Percentiles rank a stretch among this genome's conserved stretches.
Conservation (phyloP, 2,888 invertebrate genomes). For the Aphodius granarius region DNA sequence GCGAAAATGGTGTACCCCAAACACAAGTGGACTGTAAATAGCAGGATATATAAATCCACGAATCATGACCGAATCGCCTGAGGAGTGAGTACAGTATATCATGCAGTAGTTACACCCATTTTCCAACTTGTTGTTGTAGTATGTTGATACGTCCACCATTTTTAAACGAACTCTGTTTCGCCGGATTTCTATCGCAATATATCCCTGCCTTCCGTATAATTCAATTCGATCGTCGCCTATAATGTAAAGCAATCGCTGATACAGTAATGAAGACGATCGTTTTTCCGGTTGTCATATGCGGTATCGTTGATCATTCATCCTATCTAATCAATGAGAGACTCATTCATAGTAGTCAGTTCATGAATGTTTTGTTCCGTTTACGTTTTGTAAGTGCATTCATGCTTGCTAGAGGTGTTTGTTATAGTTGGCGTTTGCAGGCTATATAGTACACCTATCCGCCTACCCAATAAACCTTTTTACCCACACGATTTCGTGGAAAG, state of each 20-base stretch:
- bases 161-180: conserved; percentile 35
- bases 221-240: background rate
- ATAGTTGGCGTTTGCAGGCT: conserved; percentile 37
- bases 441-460: background rate
- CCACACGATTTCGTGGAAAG: background rate
- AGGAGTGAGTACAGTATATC: conserved; percentile 72
- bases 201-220: background rate
- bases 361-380: conserved; percentile 44
- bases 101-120: conserved; percentile 29
- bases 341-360: conserved; percentile 37
- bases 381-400: conserved; percentile 40
- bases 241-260: background rate
- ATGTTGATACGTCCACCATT: conserved; percentile 47
- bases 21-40: conserved; percentile 72
- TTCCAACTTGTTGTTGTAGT: conserved; percentile 30
- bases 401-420: conserved; percentile 40
- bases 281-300: conserved; percentile 21
- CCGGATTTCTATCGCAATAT: conserved; percentile 15
- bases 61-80: conserved; percentile 91
- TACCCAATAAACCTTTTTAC: background rate
- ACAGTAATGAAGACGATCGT: background rate
- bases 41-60: conserved; percentile 81
- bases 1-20: conserved; percentile 53
- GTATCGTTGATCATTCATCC: conserved; percentile 42
- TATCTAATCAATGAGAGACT: conserved; percentile 36